These are phyloP conservation scores for Hanleya hanleyi DNA, from an alignment of 2,888 invertebrate species.

Conservation along the genomic window DNA sequence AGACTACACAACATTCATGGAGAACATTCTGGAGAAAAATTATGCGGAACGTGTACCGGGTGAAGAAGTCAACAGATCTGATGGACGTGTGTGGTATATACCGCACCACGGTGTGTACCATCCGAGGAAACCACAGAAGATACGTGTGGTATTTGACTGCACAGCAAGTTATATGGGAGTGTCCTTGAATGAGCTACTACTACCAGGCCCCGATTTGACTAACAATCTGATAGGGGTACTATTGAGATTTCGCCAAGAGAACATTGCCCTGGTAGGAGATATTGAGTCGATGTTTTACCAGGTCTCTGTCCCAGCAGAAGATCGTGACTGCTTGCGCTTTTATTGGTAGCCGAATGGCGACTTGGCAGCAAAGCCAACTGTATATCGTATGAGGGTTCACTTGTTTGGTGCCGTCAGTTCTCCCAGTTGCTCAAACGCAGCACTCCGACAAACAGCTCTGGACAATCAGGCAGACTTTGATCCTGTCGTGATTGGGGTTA, in stretches of 20 bases:
- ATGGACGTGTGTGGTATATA: constrained; percentile 16
- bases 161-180: not conserved
- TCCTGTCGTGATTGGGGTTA: too few relatives aligned
- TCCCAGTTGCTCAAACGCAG: not conserved
- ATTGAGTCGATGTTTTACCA: not conserved
- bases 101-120: constrained; percentile 11
- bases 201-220: not conserved
- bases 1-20: constrained; percentile 11
- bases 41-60: constrained; percentile 1
- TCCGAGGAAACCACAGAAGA: constrained; percentile 6
- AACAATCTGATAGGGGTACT: not conserved
- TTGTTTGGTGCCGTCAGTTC: constrained; percentile 1
- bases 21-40: constrained; percentile 6
- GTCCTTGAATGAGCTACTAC: not conserved
- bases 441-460: not conserved
- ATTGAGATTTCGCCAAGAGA: not conserved
- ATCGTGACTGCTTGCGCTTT: not conserved
- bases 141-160: constrained; percentile 6
- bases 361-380: too few relatives aligned
- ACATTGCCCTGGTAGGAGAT: not conserved
- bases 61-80: not conserved
- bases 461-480: not conserved
- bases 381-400: too few relatives aligned
- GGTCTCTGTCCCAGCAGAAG: not conserved
- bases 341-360: not conserved